Evolutionary conservation across 1,140 invertebrate genomes (phyloP).

Genomic region (Caenorhabditis briggsae): DNA sequence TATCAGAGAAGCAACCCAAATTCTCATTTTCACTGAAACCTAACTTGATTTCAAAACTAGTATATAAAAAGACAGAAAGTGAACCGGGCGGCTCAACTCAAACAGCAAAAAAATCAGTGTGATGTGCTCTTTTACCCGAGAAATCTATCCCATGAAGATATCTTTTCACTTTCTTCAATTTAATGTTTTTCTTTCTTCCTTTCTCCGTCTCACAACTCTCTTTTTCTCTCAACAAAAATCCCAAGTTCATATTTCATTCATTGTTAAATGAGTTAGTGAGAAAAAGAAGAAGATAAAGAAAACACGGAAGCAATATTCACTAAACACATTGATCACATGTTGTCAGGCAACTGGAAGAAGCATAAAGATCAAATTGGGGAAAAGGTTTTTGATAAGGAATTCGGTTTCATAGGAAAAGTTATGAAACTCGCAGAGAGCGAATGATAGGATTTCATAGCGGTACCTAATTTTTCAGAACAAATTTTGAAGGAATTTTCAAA

Average conservation of each 20-base stretch:
- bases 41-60: not conserved
- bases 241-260: conserved; percentile 19
- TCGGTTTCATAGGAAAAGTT: too few relatives aligned
- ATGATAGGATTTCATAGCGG: too few relatives aligned
- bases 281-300: not conserved
- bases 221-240: not conserved
- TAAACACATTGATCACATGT: not conserved
- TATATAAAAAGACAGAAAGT: not conserved
- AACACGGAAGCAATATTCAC: not conserved
- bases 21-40: conserved; percentile 56
- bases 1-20: conserved; percentile 67
- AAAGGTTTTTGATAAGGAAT: too few relatives aligned
- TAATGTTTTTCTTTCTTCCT: not conserved
- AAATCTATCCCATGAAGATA: conserved; percentile 1
- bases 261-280: not conserved
- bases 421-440: too few relatives aligned
- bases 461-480: too few relatives aligned
- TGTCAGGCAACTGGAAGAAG: too few relatives aligned
- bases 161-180: conserved; percentile 44
- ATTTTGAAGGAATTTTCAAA: too few relatives aligned
- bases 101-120: conserved; percentile 26
- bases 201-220: not conserved
- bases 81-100: conserved; percentile 35
- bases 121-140: conserved; percentile 47
- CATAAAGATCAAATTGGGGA: too few relatives aligned